Base-by-base conservation (phyloP, 2,113 vertebrate genomes). In the Mungos mungo region DNA sequence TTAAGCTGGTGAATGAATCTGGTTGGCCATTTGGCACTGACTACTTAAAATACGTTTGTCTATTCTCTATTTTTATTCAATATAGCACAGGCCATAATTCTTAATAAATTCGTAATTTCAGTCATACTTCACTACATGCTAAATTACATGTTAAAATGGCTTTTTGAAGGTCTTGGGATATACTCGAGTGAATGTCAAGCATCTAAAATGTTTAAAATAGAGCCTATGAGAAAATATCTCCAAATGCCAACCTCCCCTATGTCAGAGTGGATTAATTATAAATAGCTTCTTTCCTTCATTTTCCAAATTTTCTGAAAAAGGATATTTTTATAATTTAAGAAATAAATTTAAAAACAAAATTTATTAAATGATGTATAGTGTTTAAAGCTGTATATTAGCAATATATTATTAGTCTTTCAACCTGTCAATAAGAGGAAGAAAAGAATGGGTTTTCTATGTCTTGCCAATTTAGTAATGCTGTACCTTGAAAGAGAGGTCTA, bases 301-400 rank as follows among this genome's bases (percentile, higher is more conserved):
- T 88, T 82, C 52, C 25, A 82, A 41, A 65, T 89, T 89, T 94
- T 82, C 85, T 89, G 52, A 89, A 89, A 74, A 18, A 88, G 14
- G n/a, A 13, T 80, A 68, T 25, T 69, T 79, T 68, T 87, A 45
- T 93, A 65, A 82, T 47, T 72, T 47, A 84, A 71, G 74, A 72
- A 85, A 57, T 63, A 63, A 72, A 65, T 29, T n/a, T 35, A 57
- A 83, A 81, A 63, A 63, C n/a, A 69, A 33, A 31, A 65, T 72
- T 83, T 74, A 92, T 74, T 66, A 52, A 63, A 47, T 35, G 14
- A 72, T 83, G 71, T 57, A 41, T 31, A 81, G 16, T 33, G n/a
- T 31, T 54, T 72, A 74, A 47, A 88, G 52, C 3, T 45, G 33
- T 29, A 45, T 68, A 60, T 77, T 41, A 84, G 31, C 35, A 72